Base-by-base conservation (phyloP, 2,888 invertebrate species). In the Trypoxylon attenuatum region DNA sequence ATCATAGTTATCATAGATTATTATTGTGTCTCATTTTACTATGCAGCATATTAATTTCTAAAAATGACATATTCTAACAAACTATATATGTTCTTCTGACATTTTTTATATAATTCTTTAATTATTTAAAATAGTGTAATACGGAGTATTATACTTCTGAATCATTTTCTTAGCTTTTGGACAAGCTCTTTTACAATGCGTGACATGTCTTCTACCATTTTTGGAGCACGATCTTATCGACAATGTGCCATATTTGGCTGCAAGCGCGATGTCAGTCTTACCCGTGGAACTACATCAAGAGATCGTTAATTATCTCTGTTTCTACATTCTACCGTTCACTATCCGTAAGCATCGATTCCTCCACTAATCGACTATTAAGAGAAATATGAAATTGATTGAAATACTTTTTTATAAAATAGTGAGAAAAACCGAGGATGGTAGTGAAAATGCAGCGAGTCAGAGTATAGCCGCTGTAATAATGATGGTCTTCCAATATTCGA, bases 401-500 rank as follows among this genome's bases (percentile, higher is more conserved):
- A n/a, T n/a, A 22, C 0, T 13, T 21, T 2, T 29, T 16, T 27
- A 1, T 41, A 62, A 82, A 84, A 5, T 75, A 94, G 94, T 92
- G 10, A 91, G 94, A 42, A 91, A 91, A 78, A 92, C 90, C 70
- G 92, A 92, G n/a, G 91, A 92, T 79, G 92, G 91, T 69, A 91
- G 92, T 70, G 94, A 94, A 81, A 93, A 92, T 77, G 93, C 93
- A 77, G 94, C 94, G 8, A 94, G 94, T 64, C 95, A 95, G 82
- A 95, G 95, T 1, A 93, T 96, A 2, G 94, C 97, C 0, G 95
- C 98, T 29, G 96, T 99, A 56, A 92, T 99, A 62, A 98, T 99
- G 95, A 94, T 98, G 93, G 95, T 99, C 23, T 94, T 99, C 83
- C 98, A 99, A 86, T 97, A 98, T 86, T 96, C 97, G 0, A 94